Conservation (phyloP, 1,140 invertebrate genomes). For the Octopus sinensis region DNA sequence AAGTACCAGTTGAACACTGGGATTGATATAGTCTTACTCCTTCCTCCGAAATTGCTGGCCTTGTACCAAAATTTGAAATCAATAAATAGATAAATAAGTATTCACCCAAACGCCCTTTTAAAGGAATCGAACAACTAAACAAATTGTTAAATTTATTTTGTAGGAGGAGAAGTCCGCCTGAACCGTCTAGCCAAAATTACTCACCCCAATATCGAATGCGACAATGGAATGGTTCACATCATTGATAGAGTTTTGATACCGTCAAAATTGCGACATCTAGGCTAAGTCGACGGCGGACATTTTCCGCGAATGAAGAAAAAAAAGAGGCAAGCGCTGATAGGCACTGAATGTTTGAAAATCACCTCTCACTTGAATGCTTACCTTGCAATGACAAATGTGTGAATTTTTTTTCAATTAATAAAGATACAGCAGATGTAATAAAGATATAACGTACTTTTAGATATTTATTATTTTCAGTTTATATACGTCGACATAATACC, state of each 20-base stretch:
- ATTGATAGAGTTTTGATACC: background rate
- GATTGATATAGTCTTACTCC: too few relatives aligned
- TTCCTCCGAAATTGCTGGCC: too few relatives aligned
- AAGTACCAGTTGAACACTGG: too few relatives aligned
- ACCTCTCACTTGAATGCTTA: background rate
- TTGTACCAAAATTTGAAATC: too few relatives aligned
- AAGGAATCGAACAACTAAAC: too few relatives aligned
- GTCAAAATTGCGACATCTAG: background rate
- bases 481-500: background rate
- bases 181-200: background rate
- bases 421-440: background rate
- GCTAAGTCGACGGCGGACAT: background rate
- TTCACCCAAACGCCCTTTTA: too few relatives aligned
- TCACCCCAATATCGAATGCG: background rate
- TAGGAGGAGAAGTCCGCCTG: background rate
- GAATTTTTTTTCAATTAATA: background rate
- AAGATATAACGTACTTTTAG: background rate
- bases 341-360: background rate
- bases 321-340: too few relatives aligned
- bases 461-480: background rate
- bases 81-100: too few relatives aligned
- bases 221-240: background rate
- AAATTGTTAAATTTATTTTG: background rate
- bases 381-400: background rate
- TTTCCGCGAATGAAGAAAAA: too few relatives aligned